Evolutionary conservation across 2,113 vertebrate genomes (phyloP).

Genomic region (Lipotes vexillifer): DNA sequence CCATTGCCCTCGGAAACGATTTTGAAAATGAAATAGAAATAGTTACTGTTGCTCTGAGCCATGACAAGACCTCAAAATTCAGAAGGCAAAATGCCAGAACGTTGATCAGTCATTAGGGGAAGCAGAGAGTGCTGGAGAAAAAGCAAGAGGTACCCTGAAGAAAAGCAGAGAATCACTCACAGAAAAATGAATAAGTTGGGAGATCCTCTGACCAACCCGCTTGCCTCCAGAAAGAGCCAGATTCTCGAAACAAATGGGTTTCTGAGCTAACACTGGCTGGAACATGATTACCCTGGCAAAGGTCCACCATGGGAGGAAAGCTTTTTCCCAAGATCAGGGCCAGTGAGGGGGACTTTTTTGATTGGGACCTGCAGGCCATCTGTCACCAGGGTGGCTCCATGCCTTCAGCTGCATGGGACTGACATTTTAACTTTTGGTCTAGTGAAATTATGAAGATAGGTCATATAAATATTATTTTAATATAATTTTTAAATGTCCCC

Average conservation of each 20-base stretch:
- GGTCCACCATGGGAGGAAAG: background rate
- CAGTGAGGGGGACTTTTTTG: background rate
- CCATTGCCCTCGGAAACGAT: slow-evolving; percentile 53
- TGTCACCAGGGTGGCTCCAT: background rate
- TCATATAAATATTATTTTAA: background rate
- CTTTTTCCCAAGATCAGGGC: background rate
- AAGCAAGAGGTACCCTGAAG: background rate
- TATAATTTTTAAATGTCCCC: background rate
- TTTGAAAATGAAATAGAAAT: slow-evolving; percentile 67
- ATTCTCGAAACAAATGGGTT: background rate
- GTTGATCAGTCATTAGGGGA: slow-evolving; percentile 29
- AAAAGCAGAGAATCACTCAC: background rate
- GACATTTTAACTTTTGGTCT: background rate
- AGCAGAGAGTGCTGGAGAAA: background rate
- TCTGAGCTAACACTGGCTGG: background rate
- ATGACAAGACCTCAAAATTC: slow-evolving; percentile 45
- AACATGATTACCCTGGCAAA: too few relatives aligned
- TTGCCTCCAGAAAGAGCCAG: background rate
- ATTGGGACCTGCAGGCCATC: background rate
- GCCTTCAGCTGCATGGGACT: background rate
- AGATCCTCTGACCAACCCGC: background rate
- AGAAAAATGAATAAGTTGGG: background rate
- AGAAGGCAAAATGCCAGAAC: slow-evolving; percentile 24
- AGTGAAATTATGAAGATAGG: background rate
- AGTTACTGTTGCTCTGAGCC: slow-evolving; percentile 36